Evolutionary conservation across 1,140 invertebrate genomes (phyloP).

Genomic region (Drosophila micromelanica): DNA sequence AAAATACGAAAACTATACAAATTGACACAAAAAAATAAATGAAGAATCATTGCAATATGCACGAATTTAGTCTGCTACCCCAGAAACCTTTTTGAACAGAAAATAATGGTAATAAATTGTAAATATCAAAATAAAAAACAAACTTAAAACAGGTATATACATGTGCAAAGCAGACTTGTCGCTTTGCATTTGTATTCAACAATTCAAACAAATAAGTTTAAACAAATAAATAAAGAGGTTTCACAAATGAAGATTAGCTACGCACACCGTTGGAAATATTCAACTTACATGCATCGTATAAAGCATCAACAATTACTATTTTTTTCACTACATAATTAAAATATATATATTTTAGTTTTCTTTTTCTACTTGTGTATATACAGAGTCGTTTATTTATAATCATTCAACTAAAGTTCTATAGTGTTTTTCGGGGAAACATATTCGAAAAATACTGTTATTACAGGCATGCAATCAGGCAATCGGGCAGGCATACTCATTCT

Average conservation of each 20-base stretch:
- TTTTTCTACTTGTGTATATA: constrained; percentile 43
- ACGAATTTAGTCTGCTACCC: constrained; percentile 84
- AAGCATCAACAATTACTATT: constrained; percentile 56
- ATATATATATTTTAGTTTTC: not conserved
- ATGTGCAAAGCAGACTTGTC: constrained; percentile 23
- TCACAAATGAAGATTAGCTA: constrained; percentile 57
- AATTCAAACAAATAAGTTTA: constrained; percentile 23
- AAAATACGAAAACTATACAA: constrained; percentile 65
- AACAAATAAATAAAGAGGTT: constrained; percentile 47
- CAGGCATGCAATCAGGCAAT: constrained; percentile 72
- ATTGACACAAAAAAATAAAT: constrained; percentile 53
- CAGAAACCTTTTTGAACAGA: constrained; percentile 58
- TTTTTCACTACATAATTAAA: constrained; percentile 9
- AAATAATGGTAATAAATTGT: constrained; percentile 43
- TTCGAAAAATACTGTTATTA: constrained; percentile 34
- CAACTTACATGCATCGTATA: constrained; percentile 71
- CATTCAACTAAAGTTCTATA: constrained; percentile 38
- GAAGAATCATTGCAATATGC: constrained; percentile 61
- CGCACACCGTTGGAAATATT: constrained; percentile 61
- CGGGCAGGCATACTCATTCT: constrained; percentile 57
- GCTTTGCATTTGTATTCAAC: constrained; percentile 14
- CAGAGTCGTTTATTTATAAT: constrained; percentile 38
- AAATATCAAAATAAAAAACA: constrained; percentile 31
- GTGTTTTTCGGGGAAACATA: constrained; percentile 11
- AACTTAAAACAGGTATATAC: constrained; percentile 20